phyloP scores from a whole-genome alignment of 2,797 vertebrate species.

The Coregonus suidteri region DNA sequence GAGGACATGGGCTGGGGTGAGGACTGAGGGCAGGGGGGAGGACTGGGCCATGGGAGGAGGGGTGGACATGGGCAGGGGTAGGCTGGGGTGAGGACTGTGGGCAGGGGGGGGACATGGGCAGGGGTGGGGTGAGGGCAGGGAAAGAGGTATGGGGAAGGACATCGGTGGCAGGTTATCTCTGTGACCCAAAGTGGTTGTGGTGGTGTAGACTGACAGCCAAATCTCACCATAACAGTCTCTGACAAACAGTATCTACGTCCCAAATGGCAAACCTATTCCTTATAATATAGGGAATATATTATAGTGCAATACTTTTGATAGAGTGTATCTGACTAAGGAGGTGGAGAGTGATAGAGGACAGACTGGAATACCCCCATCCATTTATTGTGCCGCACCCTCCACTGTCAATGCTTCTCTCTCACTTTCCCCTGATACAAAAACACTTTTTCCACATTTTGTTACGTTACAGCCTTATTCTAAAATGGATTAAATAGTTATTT shows the following conservation, averaged over 20 bases:
- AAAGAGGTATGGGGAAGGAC: conserved; percentile 41
- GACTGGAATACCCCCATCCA: no score
- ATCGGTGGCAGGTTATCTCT: conserved; percentile 39
- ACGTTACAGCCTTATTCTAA: no score
- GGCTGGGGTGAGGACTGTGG: conserved; percentile 43
- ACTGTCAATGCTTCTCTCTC: not conserved
- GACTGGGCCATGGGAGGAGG: no score
- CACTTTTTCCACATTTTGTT: not conserved
- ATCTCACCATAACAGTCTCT: conserved; percentile 39
- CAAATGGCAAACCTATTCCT: no score
- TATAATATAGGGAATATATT: no score
- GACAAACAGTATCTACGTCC: not conserved
- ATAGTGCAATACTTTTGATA: no score
- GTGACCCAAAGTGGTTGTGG: conserved; percentile 56
- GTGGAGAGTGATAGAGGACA: no score
- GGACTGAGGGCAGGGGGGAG: conserved; percentile 23
- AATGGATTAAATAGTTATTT: no score
- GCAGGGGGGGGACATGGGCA: conserved; percentile 19
- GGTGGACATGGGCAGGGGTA: not conserved
- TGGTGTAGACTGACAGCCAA: conserved; percentile 52
- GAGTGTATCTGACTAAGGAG: no score
- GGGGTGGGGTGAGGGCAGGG: conserved; percentile 13
- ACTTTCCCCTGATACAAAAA: not conserved
- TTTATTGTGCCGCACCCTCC: no score
- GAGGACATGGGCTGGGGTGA: conserved; percentile 10